A percentile compares a stretch with the other conserved stretches of the same genome.
Conservation (phyloP, 2,113 vertebrate genomes). For the Leucoraja erinaceus region DNA sequence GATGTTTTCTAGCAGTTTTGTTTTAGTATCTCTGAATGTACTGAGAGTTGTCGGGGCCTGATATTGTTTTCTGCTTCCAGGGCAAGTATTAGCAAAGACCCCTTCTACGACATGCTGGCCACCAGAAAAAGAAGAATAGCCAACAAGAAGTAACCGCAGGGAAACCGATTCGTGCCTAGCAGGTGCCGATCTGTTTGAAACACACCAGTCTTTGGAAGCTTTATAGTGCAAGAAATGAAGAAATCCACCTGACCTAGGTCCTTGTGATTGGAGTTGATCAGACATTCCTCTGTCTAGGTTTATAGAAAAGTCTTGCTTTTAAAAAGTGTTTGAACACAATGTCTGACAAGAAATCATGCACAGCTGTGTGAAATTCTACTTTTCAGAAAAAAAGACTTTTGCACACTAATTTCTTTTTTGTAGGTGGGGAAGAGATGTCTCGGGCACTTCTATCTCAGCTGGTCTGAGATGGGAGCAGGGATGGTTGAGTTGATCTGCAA, state of each 20-base stretch:
- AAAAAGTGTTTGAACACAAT: neutral
- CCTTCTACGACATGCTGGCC: constrained; percentile 97
- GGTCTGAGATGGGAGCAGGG: neutral
- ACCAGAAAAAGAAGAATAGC: constrained; percentile 92
- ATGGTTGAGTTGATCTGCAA: neutral
- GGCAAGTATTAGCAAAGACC: constrained; percentile 95
- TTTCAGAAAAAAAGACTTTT: constrained; percentile 42
- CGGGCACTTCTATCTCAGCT: neutral
- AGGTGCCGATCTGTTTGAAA: neutral
- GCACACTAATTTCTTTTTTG: constrained; percentile 35
- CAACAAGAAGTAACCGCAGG: constrained; percentile 75
- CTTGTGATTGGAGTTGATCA: neutral
- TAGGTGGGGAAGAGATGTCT: neutral
- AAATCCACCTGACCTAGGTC: neutral
- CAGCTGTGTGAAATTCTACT: constrained; percentile 44
- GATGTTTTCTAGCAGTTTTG: too few species aligned
- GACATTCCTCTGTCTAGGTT: constrained; percentile 37
- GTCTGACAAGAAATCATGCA: constrained; percentile 42
- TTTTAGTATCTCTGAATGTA: too few species aligned
- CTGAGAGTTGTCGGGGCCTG: too few species aligned
- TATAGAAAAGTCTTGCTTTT: constrained; percentile 46
- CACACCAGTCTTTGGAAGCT: constrained; percentile 8
- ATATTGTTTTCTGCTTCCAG: constrained; percentile 50
- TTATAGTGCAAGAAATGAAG: constrained; percentile 10
- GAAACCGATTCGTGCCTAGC: neutral